Base-by-base conservation (phyloP, 92 coral and sea anemone species). In the Palythoa heliodiscus region DNA sequence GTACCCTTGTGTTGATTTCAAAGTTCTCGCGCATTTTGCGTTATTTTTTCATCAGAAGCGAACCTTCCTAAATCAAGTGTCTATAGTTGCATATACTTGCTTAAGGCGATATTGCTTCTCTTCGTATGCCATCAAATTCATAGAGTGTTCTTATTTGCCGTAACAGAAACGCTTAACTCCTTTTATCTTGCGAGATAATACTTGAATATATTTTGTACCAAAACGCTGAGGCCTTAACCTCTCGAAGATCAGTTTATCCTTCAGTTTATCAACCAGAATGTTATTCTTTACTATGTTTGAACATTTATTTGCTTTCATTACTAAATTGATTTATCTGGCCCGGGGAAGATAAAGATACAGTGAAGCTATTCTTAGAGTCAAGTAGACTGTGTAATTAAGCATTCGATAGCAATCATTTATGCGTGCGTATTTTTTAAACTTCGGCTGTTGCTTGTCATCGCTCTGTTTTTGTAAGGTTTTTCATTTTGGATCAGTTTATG, bases 51-150 rank as follows among this genome's bases (percentile, higher is more conserved):
- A 38, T 61, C 39, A 39, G 35, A 20, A 53, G 10, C 15, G 66
- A 47, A 78, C 57, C 52, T 60, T 8, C 7, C 37, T 39, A 63
- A 68, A 7, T 7, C 47, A 7, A 80, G 48, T 64, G 60, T 67
- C 20, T 67, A 47, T 24, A 78, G 24, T 66, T 48, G 14, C 66
- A 40, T 48, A 5, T 48, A 60, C 48, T 64, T 47, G 71, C 71
- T 78, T 7, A 35, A 54, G 83, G 83, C 83, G 50, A 47, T 64
- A 64, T 40, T 80, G 84, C 66, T 80, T 66, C 53, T 80, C 22
- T 29, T 66, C 17, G 11, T 19, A 63, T 29, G 43, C 43, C 7
- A 66, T 43, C 63, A 50, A 66, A 11, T 17, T 78, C 69, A 39
- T 78, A 57, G 7, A 39, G 25, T 77, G n/a, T 22, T 64, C 40